Base-by-base conservation (phyloP, 1,140 invertebrate species). In the Rhynchophorus ferrugineus region DNA sequence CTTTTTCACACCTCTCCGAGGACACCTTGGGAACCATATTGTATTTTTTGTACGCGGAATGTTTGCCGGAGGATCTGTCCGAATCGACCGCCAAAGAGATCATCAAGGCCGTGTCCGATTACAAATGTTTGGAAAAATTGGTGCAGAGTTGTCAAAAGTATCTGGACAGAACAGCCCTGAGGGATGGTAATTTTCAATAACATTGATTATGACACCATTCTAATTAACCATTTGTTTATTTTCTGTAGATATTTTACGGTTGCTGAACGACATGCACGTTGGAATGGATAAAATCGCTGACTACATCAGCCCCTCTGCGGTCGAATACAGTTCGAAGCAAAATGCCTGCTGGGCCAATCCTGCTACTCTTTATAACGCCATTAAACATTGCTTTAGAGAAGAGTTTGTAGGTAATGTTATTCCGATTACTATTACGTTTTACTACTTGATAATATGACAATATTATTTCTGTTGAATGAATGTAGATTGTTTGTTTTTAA, bases 1-100 rank as follows among this genome's bases (percentile, higher is more conserved):
- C 75, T 11, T 66, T 81, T 18, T 62, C 65, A 45, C 70, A 73
- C 24, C 56, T 83, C 22, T 73, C 75, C 5, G 75, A 78, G 45
- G 76, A 79, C 59, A 75, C 81, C 13, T 57, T 83, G 7, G 71
- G 71, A 16, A 77, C 76, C 9, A 73, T 79, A 37, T 66, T 83
- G 8, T 73, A 83, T 64, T 84, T 75, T 65, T 62, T 83, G 7
- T 84, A 84, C 59, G 72, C 78, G n/a, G 78, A 82, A 60, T 79
- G 79, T 56, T 65, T 84, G 57, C 79, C 80, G 8, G 65, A 69
- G 17, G 70, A 71, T 50, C 63, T 83, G 38, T 69, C 73, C 16
- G 78, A 79, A 59, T 68, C 73, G 24, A 75, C 75, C 3, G 79
- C 77, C 18, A 70, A 71, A 48, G 71, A 73, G 44, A 75, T 79